phyloP scores from a whole-genome alignment of 2,797 vertebrate species.

The Austrolebias charrua region DNA sequence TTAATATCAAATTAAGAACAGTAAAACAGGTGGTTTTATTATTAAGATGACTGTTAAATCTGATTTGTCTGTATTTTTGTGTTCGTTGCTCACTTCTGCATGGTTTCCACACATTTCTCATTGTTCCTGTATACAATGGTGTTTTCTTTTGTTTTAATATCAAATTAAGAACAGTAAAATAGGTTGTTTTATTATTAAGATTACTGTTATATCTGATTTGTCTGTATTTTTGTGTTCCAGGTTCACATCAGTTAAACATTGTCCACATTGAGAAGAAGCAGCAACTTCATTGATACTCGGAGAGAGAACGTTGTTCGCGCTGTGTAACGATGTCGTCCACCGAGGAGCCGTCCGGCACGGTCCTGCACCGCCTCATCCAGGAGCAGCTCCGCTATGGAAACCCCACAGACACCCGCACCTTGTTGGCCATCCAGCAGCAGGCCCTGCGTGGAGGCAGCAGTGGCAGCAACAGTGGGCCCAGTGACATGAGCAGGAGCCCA shows the following conservation, averaged over 20 bases:
- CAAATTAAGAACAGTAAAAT: no score
- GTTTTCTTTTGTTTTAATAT: no score
- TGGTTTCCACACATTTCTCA: neutral
- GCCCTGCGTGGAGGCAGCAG: slow-evolving; percentile 78
- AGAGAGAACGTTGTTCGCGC: slow-evolving; percentile 27
- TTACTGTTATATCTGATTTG: neutral
- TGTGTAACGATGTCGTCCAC: slow-evolving; percentile 86
- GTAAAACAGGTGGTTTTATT: no score
- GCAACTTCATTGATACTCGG: slow-evolving; percentile 27
- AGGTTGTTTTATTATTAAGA: no score
- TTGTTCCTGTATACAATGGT: neutral
- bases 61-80: slow-evolving; percentile 6
- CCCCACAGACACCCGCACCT: slow-evolving; percentile 92
- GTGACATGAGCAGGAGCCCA: slow-evolving; percentile 79
- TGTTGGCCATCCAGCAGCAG: slow-evolving; percentile 94
- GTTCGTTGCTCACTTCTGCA: no score
- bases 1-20: no score
- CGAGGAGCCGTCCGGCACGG: slow-evolving; percentile 94
- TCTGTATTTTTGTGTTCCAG: slow-evolving; percentile 41
- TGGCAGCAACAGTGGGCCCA: slow-evolving; percentile 83
- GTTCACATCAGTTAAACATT: slow-evolving; percentile 39
- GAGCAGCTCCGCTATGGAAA: slow-evolving; percentile 98
- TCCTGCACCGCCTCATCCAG: slow-evolving; percentile 97
- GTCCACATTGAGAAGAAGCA: slow-evolving; percentile 24
- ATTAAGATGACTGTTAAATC: neutral